Base-by-base conservation (phyloP, 1,140 invertebrate genomes). In the Drosophila baimaii region DNA sequence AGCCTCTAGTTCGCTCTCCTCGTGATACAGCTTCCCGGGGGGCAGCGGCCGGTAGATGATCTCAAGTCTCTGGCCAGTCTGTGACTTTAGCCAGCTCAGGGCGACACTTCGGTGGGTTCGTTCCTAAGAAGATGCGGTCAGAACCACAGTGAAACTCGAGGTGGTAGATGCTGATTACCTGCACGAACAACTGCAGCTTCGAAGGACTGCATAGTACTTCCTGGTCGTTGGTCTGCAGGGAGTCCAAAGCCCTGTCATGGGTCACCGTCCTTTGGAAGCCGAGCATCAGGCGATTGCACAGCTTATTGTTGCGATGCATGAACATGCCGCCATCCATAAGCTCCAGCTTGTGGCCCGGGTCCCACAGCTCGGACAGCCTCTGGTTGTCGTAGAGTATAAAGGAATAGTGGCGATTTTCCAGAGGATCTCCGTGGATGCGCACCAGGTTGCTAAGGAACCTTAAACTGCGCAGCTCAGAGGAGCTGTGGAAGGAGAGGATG, bases 311-410 rank as follows among this genome's bases (percentile, higher is more conserved):
- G 27, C 77, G 79, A 31, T 90, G 68, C 54, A 91, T 85, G 27
- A 68, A 91, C 54, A 91, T 91, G 49, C 90, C 80, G 23, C 90
- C 90, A 7, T 47, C 57, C 5, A 57, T 12, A 0, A 91, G 29
- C 25, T 91, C 59, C 29, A 91, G 51, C 0, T 80, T n/a, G 1
- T 17, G 33, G 4, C 31, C 21, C 2, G 83, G 63, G 15, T 64
- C 35, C 90, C 86, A 91, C 37, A 91, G 29, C 7, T 90, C 81
- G 1, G 37, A 13, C 19, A 91, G 54, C 8, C 77, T 58, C 35
- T 77, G 74, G 64, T 91, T 91, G 54, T 91, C 75, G 27, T 91
- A 91, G 0, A 91, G 31, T 44, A 91, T 69, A 6, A 91, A 41
- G 6, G 78, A 58, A 31, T 89, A 86, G 9, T 77, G 71, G 2